Conservation (phyloP, 2,888 invertebrate genomes). For the Pandemis heparana region DNA sequence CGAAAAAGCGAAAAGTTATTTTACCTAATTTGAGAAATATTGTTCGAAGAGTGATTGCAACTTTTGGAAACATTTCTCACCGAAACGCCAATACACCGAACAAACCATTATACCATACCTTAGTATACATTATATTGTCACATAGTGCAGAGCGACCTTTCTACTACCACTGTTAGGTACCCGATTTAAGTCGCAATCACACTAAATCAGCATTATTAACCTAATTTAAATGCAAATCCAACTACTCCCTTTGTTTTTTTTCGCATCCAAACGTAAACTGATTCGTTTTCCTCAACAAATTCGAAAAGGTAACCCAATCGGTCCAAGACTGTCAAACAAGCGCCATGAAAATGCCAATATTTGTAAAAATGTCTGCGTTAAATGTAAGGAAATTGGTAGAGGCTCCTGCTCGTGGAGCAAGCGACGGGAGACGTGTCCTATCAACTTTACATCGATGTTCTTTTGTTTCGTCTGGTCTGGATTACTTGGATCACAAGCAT, state of each 20-base stretch:
- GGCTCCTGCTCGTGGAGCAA: conserved; percentile 6
- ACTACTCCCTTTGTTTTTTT: not conserved
- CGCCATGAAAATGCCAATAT: conserved; percentile 2
- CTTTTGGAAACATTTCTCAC: too few relatives aligned
- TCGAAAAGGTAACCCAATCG: not conserved
- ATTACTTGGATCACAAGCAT: not conserved
- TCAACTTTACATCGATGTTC: not conserved
- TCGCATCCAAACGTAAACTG: not conserved
- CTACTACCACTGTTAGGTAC: too few relatives aligned
- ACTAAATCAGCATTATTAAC: not conserved
- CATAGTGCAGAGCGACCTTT: too few relatives aligned
- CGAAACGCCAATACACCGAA: too few relatives aligned
- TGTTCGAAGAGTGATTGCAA: too few relatives aligned
- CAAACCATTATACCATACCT: too few relatives aligned
- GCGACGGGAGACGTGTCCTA: conserved; percentile 1
- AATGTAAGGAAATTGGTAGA: conserved; percentile 24
- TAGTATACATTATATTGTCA: too few relatives aligned
- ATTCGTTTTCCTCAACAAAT: not conserved
- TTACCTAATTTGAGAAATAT: too few relatives aligned
- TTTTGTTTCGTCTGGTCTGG: not conserved
- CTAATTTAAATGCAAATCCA: not conserved
- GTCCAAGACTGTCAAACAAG: not conserved
- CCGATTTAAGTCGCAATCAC: not conserved
- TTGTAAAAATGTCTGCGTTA: conserved; percentile 9
- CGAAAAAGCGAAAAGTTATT: too few relatives aligned